phyloP scores from a whole-genome alignment of 2,113 vertebrate genomes.

The Brienomyrus longianalis region DNA sequence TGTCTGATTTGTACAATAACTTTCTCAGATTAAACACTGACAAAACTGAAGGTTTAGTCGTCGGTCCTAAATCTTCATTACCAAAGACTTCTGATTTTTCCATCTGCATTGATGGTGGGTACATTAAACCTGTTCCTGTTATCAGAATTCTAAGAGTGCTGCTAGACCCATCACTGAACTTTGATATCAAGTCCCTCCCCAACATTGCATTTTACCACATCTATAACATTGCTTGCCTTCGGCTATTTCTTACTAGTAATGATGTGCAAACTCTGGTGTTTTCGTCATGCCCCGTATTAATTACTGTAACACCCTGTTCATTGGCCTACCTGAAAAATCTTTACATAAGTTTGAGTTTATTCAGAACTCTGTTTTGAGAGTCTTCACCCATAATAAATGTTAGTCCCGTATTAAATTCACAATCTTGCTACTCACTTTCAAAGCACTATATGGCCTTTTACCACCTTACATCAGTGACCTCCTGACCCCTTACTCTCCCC shows the following conservation, averaged over 20 bases:
- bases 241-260: not conserved
- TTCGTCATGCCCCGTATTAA: not conserved
- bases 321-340: not conserved
- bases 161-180: not conserved
- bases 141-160: not conserved
- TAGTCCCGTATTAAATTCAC: not conserved
- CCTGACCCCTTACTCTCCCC: not conserved
- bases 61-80: not conserved
- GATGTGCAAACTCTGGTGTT: not conserved
- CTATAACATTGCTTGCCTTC: not conserved
- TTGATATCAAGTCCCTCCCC: not conserved
- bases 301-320: not conserved
- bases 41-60: not conserved
- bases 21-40: not conserved
- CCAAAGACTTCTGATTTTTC: not conserved
- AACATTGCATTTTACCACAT: not conserved
- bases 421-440: not conserved
- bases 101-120: not conserved
- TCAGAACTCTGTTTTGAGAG: not conserved
- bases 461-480: not conserved
- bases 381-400: not conserved
- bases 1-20: not conserved
- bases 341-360: too few relatives aligned
- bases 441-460: not conserved
- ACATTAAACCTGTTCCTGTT: not conserved